Conservation (phyloP, 2,797 vertebrate species). For the Allobates femoralis region DNA sequence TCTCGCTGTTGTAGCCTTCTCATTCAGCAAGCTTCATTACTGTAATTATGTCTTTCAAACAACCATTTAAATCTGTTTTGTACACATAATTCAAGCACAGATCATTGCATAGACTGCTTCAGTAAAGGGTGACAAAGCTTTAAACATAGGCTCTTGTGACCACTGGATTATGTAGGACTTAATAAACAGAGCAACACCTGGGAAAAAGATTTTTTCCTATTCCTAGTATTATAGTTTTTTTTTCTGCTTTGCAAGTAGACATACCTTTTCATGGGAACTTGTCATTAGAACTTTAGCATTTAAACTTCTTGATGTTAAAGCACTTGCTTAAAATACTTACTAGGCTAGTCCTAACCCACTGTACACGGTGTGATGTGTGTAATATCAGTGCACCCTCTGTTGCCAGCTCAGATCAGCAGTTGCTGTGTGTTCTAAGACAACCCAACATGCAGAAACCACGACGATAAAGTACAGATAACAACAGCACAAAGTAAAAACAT, state of each 20-base stretch:
- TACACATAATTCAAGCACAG: constrained; percentile 59
- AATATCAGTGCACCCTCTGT: too few species aligned
- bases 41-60: constrained; percentile 59
- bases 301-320: too few species aligned
- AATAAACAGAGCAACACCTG: constrained; percentile 8
- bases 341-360: too few species aligned
- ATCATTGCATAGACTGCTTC: constrained; percentile 31
- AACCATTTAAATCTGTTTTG: constrained; percentile 61
- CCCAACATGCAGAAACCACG: too few species aligned
- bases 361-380: too few species aligned
- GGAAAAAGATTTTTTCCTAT: constrained; percentile 2
- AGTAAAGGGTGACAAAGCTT: constrained; percentile 36
- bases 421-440: too few species aligned
- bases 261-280: neutral
- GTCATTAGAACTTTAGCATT: too few species aligned
- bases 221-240: neutral
- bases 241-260: constrained; percentile 1
- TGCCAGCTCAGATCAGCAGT: too few species aligned
- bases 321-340: too few species aligned
- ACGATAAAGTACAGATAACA: too few species aligned
- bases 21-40: constrained; percentile 56
- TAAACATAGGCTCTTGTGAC: constrained; percentile 42
- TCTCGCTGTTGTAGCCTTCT: constrained; percentile 25
- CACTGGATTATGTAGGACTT: constrained; percentile 27
- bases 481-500: too few species aligned